Base-by-base conservation (phyloP, 2,113 vertebrate species). In the Solea solea region DNA sequence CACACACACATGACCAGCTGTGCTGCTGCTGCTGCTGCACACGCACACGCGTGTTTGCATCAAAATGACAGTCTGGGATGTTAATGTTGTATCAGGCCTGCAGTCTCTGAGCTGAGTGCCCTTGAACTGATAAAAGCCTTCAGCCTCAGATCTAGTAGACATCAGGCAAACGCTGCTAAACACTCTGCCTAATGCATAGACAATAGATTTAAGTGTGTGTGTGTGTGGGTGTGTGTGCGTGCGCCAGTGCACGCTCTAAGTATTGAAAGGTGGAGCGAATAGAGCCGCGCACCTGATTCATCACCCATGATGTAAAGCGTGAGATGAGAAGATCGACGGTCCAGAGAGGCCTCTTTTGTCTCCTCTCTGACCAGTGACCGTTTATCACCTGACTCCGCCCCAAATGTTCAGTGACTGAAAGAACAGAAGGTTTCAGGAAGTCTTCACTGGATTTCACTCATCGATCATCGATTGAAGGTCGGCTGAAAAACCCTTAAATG, bases 61-160 rank as follows among this genome's bases (percentile, higher is more conserved):
- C 10, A 15, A 73, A 81, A 77, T 86, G 83, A 82, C 75, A 80
- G 72, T 70, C 85, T 57, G 42, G 74, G 78, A 81, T 80, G 77
- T 73, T 85, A 52, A 72, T 66, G 72, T 78, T 79, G 9, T 50
- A 84, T 82, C 64, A 81, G 79, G 78, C 57, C 72, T 72, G 49
- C 77, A 77, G 80, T 72, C 55, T 52, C 15, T 7, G 39, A 64
- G 56, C 70, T 76, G 84, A 87, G 69, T 74, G 85, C 70, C 83
- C 85, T 87, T 88, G 67, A 88, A 80, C 71, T 68, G 81, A 83
- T 85, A 79, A 86, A 90, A 88, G 70, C 74, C 78, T 72, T 86
- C 67, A 81, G 80, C 65, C 74, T 86, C 77, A 65, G 74, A 78
- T 66, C 83, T 83, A 79, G 86, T 78, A 82, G 67, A 86, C 81